Evolutionary conservation across 2,113 vertebrate species (phyloP).

Genomic region (Salvelinus alpinus): DNA sequence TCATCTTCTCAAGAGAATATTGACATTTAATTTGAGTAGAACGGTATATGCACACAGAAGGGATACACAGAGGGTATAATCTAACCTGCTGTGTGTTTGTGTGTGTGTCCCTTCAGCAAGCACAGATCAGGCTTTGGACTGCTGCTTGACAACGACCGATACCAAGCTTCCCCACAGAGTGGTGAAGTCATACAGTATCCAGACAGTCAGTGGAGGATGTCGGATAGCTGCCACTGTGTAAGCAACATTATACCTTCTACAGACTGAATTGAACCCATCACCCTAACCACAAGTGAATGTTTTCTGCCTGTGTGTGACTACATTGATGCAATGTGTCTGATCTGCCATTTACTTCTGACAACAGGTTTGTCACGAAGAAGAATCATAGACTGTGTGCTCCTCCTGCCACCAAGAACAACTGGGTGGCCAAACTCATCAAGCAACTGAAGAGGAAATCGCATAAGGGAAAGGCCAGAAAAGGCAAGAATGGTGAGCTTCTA

Average conservation of each 20-base stretch:
- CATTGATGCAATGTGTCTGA: neutral
- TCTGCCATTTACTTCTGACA: neutral
- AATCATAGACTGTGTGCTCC: conserved; percentile 37
- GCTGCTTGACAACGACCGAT: conserved; percentile 39
- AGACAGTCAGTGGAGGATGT: conserved; percentile 31
- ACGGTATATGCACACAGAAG: neutral
- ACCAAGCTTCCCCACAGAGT: conserved; percentile 18
- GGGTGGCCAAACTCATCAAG: conserved; percentile 41
- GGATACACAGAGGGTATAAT: neutral
- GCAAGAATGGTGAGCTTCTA: conserved; percentile 8
- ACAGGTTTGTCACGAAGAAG: conserved; percentile 47
- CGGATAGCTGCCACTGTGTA: conserved; percentile 47
- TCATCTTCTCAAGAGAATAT: neutral
- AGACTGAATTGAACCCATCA: neutral
- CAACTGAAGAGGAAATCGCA: neutral
- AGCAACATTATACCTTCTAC: conserved; percentile 13
- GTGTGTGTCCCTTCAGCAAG: conserved; percentile 23
- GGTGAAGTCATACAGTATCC: conserved; percentile 34
- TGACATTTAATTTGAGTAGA: neutral
- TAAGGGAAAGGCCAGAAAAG: neutral
- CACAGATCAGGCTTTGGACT: conserved; percentile 39
- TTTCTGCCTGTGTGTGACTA: too few species aligned
- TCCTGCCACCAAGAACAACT: conserved; percentile 27
- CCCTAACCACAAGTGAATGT: too few species aligned
- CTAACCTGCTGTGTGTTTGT: neutral